phyloP scores from a whole-genome alignment of 2,888 invertebrate genomes.

The Xestoiulus laeticollis region DNA sequence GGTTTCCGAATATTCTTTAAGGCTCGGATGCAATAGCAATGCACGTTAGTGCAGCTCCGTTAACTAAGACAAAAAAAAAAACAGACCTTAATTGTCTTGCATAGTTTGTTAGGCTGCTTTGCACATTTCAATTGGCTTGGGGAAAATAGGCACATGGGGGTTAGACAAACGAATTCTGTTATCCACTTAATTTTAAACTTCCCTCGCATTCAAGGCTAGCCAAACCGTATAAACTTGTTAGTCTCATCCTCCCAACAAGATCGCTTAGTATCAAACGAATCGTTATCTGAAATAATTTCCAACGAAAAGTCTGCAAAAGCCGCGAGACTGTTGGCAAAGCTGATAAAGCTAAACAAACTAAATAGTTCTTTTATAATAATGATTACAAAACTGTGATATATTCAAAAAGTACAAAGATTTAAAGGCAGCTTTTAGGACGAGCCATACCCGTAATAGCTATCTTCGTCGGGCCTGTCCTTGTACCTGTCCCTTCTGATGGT shows the following conservation, averaged over 20 bases:
- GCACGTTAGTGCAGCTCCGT: not conserved
- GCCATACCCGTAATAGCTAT: constrained; percentile 55
- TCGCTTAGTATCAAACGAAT: not conserved
- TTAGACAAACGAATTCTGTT: not conserved
- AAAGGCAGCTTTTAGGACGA: constrained; percentile 51
- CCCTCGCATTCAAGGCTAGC: not conserved
- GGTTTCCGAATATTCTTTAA: not conserved
- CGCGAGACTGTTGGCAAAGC: not conserved
- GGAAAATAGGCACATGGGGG: constrained; percentile 22
- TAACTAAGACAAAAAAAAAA: not conserved
- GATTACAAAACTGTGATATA: not conserved
- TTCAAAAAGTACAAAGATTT: constrained; percentile 16
- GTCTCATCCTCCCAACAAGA: not conserved
- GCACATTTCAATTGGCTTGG: not conserved
- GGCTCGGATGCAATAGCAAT: not conserved
- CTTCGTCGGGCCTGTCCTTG: constrained; percentile 56
- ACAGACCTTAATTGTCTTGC: not conserved
- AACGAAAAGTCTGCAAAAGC: not conserved
- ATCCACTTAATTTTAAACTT: not conserved
- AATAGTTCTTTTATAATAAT: not conserved
- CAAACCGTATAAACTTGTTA: not conserved
- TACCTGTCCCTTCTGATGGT: constrained; percentile 94
- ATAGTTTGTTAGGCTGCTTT: not conserved
- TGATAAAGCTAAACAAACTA: constrained; percentile 12
- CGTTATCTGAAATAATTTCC: not conserved